Evolutionary conservation across 2,888 invertebrate species (phyloP).

Genomic region (Phalera bucephala): DNA sequence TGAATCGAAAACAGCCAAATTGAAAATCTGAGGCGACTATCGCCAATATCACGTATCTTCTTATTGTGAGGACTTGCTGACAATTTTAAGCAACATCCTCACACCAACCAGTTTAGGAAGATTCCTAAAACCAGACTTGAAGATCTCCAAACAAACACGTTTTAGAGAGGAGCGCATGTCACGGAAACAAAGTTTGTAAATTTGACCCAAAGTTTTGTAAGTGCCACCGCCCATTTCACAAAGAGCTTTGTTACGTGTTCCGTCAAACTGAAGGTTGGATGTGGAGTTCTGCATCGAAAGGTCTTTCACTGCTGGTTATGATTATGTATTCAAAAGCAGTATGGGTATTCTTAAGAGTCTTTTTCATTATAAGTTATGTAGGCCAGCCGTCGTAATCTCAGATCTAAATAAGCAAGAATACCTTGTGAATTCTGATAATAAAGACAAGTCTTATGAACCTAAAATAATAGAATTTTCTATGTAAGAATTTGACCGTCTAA

Average conservation of each 20-base stretch:
- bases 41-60: conserved; percentile 3
- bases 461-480: too few species aligned
- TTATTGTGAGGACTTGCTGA: not conserved
- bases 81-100: conserved; percentile 3
- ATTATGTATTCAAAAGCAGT: conserved; percentile 3
- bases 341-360: not conserved
- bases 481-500: too few species aligned
- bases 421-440: too few species aligned
- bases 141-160: not conserved
- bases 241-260: conserved; percentile 2
- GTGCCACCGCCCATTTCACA: not conserved
- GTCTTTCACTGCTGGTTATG: not conserved
- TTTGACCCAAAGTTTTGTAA: not conserved
- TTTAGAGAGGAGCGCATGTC: not conserved
- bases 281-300: not conserved
- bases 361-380: conserved; percentile 4
- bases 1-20: not conserved
- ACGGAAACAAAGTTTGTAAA: not conserved
- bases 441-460: too few species aligned
- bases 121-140: not conserved
- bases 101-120: not conserved
- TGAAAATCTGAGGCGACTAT: not conserved
- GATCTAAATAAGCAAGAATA: too few species aligned
- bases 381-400: not conserved
- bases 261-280: not conserved